A percentile compares a stretch with the other conserved stretches of the same genome.
phyloP scores from a whole-genome alignment of 2,888 invertebrate species.

The Candidula unifasciata region DNA sequence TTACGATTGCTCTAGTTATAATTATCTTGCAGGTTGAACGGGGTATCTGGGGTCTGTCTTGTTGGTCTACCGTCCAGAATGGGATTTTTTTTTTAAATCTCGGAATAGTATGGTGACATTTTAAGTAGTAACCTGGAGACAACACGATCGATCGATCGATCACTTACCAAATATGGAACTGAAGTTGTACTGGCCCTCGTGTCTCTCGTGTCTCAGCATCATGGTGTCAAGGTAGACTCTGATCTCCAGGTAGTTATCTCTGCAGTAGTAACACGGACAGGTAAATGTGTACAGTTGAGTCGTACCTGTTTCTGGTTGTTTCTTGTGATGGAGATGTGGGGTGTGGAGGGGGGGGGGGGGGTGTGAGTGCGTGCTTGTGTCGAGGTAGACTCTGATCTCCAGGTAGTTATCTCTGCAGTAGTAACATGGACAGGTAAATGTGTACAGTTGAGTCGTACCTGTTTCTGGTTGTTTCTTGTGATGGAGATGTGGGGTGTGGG shows the following conservation, averaged over 20 bases:
- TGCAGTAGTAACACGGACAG: conserved; percentile 1
- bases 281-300: not conserved
- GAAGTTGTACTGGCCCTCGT: conserved; percentile 42
- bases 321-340: too few relatives aligned
- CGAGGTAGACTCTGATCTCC: conserved; percentile 39
- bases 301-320: not conserved
- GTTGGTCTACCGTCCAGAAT: too few relatives aligned
- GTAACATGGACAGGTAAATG: not conserved
- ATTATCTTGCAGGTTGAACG: too few relatives aligned
- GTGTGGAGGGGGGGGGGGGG: too few relatives aligned
- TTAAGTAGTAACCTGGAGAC: too few relatives aligned
- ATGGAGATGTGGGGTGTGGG: too few relatives aligned
- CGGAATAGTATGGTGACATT: too few relatives aligned
- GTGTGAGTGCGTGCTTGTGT: too few relatives aligned
- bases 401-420: conserved; percentile 35
- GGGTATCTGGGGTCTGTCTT: too few relatives aligned
- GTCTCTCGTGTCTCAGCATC: conserved; percentile 32
- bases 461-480: not conserved
- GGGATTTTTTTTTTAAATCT: too few relatives aligned
- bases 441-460: not conserved
- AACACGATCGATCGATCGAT: too few relatives aligned
- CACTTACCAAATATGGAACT: conserved; percentile 41
- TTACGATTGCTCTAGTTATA: too few relatives aligned
- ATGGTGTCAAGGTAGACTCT: conserved; percentile 38
- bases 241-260: conserved; percentile 41